phyloP scores from a whole-genome alignment of 2,888 invertebrate genomes.

The Helleia helle region DNA sequence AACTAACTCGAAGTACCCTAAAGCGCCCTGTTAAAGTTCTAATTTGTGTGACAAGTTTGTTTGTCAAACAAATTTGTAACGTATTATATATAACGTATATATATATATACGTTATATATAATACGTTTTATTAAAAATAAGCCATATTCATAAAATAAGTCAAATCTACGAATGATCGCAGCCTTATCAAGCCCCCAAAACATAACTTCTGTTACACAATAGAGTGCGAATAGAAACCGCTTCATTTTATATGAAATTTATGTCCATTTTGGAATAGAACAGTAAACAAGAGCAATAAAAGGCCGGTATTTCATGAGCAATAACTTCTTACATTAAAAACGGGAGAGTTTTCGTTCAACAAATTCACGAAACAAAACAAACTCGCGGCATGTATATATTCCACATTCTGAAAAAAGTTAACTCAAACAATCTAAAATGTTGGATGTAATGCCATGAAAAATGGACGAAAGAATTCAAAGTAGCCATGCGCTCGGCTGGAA shows the following conservation, averaged over 20 bases:
- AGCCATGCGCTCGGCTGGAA: slow-evolving; percentile 38
- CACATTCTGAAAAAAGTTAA: slow-evolving; percentile 51
- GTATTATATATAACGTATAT: too few relatives aligned
- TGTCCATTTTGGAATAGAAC: neutral
- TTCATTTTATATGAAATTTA: neutral
- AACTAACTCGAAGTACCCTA: too few relatives aligned
- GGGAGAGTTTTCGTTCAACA: slow-evolving; percentile 37
- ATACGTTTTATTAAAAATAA: too few relatives aligned
- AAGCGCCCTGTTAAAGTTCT: too few relatives aligned
- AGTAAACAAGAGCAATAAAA: slow-evolving; percentile 13
- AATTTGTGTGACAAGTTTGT: too few relatives aligned
- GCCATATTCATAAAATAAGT: too few relatives aligned
- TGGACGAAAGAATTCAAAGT: slow-evolving; percentile 50
- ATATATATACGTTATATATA: too few relatives aligned
- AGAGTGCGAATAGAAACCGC: neutral
- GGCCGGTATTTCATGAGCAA: slow-evolving; percentile 28
- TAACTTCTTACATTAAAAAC: slow-evolving; percentile 38
- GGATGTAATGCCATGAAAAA: slow-evolving; percentile 50
- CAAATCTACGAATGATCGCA: too few relatives aligned
- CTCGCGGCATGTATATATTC: slow-evolving; percentile 45
- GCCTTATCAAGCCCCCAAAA: too few relatives aligned
- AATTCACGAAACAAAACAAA: slow-evolving; percentile 53
- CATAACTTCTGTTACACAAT: too few relatives aligned
- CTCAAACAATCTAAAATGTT: slow-evolving; percentile 51
- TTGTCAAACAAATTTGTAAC: too few relatives aligned